phyloP scores from a whole-genome alignment of 2,797 vertebrate genomes.

The Hafferia zeledoni region DNA sequence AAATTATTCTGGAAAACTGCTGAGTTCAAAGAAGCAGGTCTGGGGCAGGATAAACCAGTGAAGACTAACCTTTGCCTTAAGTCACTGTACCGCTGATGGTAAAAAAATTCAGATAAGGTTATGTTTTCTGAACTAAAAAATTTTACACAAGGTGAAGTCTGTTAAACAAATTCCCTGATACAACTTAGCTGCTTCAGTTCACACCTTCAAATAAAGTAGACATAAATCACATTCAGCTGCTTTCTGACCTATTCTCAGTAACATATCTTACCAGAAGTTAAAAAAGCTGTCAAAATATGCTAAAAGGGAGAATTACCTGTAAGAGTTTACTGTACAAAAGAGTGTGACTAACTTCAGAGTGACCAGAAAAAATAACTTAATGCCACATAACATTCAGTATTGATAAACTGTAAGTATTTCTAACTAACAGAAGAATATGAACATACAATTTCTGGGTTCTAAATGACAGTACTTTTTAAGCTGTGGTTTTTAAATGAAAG shows the following conservation, averaged over 20 bases:
- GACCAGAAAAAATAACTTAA: background rate
- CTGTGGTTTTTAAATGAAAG: background rate
- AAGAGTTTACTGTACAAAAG: background rate
- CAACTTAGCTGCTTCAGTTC: background rate
- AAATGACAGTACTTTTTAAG: background rate
- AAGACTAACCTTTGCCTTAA: background rate
- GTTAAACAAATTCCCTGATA: background rate
- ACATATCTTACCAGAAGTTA: background rate
- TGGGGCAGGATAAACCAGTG: background rate
- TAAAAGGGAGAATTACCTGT: background rate
- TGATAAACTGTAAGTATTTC: background rate
- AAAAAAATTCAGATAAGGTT: background rate
- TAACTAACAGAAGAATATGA: background rate
- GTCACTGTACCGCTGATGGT: background rate
- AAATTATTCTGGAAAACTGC: background rate
- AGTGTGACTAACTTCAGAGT: background rate
- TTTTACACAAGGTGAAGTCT: background rate
- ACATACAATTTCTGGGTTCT: background rate
- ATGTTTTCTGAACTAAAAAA: background rate
- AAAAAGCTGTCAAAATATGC: background rate
- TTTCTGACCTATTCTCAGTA: background rate
- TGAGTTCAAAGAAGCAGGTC: background rate
- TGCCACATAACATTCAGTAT: background rate
- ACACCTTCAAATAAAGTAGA: background rate
- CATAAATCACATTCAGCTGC: background rate